Percentiles rank a stretch among this genome's conserved stretches.
Conservation (phyloP, 2,113 vertebrate genomes). For the Raja brachyura region DNA sequence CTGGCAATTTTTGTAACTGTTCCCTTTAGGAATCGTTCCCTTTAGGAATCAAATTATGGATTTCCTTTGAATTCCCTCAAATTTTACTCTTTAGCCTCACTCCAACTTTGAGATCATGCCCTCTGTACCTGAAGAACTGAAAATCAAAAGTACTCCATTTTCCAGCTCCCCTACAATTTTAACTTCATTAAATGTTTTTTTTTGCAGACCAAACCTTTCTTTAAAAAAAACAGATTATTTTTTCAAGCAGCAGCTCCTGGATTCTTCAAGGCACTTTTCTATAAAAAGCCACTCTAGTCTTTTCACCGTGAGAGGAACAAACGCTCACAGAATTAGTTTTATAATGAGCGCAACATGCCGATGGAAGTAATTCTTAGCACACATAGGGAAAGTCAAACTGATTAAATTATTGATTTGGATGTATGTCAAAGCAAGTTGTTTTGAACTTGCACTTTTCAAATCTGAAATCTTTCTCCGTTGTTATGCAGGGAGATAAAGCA, state of each 20-base stretch:
- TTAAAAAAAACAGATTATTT: not conserved
- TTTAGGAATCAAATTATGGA: not conserved
- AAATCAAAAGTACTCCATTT: not conserved
- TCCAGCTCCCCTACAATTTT: not conserved
- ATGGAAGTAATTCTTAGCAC: too few relatives aligned
- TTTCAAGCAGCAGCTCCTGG: not conserved
- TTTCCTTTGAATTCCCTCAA: not conserved
- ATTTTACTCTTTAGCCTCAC: not conserved
- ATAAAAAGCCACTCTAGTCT: too few relatives aligned
- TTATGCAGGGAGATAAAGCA: slow-evolving; percentile 79
- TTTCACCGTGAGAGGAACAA: too few relatives aligned
- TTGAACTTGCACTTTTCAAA: not conserved
- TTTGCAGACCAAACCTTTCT: not conserved
- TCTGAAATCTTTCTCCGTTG: not conserved
- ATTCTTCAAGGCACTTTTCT: too few relatives aligned
- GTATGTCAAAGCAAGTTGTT: not conserved
- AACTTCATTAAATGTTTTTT: not conserved
- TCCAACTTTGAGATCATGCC: not conserved
- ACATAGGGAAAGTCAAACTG: too few relatives aligned
- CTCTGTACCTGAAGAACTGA: not conserved
- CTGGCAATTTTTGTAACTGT: not conserved
- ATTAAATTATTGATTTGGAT: too few relatives aligned
- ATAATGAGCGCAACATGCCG: too few relatives aligned
- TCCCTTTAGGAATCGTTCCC: not conserved
- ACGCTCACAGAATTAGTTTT: too few relatives aligned